phyloP scores from a whole-genome alignment of 2,113 vertebrate genomes.

The Oreotrochilus melanogaster region DNA sequence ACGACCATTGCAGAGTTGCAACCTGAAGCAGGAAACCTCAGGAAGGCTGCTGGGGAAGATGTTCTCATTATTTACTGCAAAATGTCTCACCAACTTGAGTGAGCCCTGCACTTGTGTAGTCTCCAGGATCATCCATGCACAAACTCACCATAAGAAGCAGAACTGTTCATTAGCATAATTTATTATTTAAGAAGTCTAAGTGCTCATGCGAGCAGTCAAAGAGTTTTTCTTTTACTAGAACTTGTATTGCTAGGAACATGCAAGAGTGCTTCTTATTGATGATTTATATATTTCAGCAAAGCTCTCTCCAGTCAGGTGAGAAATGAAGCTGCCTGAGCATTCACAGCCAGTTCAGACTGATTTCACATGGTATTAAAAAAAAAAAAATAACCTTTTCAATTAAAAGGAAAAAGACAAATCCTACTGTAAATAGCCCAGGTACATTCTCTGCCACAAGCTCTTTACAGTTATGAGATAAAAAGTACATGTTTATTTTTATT shows the following conservation, averaged over 20 bases:
- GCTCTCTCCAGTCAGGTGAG: not conserved
- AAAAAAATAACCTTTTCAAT: not conserved
- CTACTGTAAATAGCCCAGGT: not conserved
- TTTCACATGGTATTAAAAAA: not conserved
- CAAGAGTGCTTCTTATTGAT: not conserved
- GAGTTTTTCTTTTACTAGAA: not conserved
- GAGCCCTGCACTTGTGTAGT: not conserved
- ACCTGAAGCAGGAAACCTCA: fast-evolving
- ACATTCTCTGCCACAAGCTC: not conserved
- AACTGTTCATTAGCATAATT: not conserved
- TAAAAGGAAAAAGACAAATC: not conserved
- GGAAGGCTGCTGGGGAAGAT: not conserved
- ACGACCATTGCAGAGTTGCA: not conserved
- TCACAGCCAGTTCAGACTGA: not conserved
- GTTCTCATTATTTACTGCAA: not conserved
- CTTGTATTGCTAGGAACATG: not conserved
- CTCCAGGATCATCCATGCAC: fast-evolving
- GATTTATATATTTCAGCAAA: not conserved
- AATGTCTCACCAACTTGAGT: not conserved
- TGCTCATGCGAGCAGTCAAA: not conserved
- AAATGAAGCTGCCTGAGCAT: not conserved
- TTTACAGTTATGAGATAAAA: not conserved
- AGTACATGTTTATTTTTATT: not conserved
- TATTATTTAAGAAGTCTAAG: not conserved
- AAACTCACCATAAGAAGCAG: not conserved